These are phyloP conservation scores for Sycobia sp. DNA, from an alignment of 1,140 invertebrate species.

Conservation along the genomic window DNA sequence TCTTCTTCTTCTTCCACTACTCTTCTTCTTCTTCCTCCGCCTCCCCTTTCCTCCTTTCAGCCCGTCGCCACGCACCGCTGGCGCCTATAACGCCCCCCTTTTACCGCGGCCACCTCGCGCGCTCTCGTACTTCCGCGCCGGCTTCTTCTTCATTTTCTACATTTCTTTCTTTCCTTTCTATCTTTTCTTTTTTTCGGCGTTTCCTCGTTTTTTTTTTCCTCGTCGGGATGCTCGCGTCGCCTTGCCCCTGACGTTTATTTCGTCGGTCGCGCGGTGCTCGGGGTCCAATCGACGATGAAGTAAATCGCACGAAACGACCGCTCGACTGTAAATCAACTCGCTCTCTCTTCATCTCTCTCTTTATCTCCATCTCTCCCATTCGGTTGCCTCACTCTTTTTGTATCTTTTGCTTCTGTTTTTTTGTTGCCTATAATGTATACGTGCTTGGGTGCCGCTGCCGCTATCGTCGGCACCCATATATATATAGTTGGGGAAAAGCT, in stretches of 20 bases:
- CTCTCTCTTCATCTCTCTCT: background rate
- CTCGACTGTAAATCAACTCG: slow-evolving; percentile 28
- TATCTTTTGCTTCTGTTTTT: too few relatives aligned
- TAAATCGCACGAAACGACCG: slow-evolving; percentile 35
- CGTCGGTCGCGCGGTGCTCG: background rate
- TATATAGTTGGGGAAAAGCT: too few relatives aligned
- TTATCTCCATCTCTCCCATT: too few relatives aligned
- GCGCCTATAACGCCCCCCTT: background rate
- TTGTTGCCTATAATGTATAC: too few relatives aligned
- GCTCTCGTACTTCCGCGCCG: slow-evolving; percentile 12
- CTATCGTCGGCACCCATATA: too few relatives aligned
- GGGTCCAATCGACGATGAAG: slow-evolving; percentile 28
- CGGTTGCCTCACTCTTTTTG: too few relatives aligned
- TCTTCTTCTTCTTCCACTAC: slow-evolving; percentile 14
- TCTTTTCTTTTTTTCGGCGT: background rate
- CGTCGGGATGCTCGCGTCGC: background rate
- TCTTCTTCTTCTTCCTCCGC: background rate
- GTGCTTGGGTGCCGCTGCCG: too few relatives aligned
- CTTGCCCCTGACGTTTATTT: slow-evolving; percentile 16
- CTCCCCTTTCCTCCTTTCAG: background rate
- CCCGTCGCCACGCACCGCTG: background rate
- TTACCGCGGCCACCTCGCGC: background rate
- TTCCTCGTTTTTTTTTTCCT: background rate
- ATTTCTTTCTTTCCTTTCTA: too few relatives aligned
- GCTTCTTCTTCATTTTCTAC: too few relatives aligned